A percentile compares a stretch with the other conserved stretches of the same genome.
phyloP scores from a whole-genome alignment of 2,113 vertebrate species.

The Ivindomyrus marchei region DNA sequence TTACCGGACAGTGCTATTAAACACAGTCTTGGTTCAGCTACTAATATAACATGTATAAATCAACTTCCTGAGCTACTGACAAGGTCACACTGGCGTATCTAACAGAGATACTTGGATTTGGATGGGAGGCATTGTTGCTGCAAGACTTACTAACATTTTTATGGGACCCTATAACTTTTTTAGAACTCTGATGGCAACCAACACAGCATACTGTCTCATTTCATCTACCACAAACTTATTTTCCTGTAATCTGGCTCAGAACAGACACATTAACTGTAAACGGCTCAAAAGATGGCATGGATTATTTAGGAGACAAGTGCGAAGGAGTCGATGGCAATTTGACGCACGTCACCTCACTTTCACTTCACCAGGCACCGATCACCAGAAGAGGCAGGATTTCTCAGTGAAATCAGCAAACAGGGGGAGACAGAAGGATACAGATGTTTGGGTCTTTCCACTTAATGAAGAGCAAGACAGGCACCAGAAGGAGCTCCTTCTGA shows the following conservation, averaged over 20 bases:
- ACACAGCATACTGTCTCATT: neutral
- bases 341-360: neutral
- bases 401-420: neutral
- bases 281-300: neutral
- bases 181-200: neutral
- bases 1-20: neutral
- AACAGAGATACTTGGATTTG: neutral
- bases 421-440: neutral
- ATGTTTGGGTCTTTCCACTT: neutral
- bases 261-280: neutral
- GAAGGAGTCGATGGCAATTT: neutral
- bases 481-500: neutral
- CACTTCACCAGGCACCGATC: neutral
- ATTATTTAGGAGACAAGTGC: neutral
- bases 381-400: neutral
- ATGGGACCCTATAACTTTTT: neutral
- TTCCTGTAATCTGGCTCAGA: neutral
- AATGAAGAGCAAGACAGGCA: neutral
- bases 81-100: neutral
- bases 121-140: neutral
- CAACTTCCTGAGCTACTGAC: neutral
- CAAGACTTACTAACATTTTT: neutral
- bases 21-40: neutral
- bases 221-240: neutral
- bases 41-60: neutral